Percentiles rank a stretch among this genome's conserved stretches.
Evolutionary conservation across 2,797 vertebrate species (phyloP).

Genomic region (Ptychobarbus kaznakovi): DNA sequence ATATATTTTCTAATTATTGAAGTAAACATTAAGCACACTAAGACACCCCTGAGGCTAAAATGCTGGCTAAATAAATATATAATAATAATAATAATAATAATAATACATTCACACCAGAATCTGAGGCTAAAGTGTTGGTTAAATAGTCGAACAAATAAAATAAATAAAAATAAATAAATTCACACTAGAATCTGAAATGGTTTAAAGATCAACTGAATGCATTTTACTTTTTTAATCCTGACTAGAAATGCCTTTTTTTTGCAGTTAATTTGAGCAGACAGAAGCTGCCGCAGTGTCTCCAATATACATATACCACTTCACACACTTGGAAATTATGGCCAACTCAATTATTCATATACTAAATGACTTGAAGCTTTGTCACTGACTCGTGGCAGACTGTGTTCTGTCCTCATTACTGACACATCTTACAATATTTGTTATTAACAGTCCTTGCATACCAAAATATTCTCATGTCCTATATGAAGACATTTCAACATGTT

Average conservation of each 20-base stretch:
- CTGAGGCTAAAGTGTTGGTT: not conserved
- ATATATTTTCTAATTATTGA: not conserved
- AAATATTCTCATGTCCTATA: constrained; percentile 2
- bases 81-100: not conserved
- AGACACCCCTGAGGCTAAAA: not conserved
- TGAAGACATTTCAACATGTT: not conserved
- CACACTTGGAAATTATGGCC: constrained; percentile 24
- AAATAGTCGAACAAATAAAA: not conserved
- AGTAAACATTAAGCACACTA: not conserved
- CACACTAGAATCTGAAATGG: not conserved
- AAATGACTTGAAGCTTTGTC: constrained; percentile 18
- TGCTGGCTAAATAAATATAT: not conserved
- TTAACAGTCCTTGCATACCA: constrained; percentile 22
- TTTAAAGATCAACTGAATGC: not conserved
- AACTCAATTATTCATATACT: constrained; percentile 50
- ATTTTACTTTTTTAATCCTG: not conserved
- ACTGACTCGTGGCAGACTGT: constrained; percentile 18
- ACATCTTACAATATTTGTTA: constrained; percentile 9
- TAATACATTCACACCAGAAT: not conserved
- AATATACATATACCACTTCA: constrained; percentile 5
- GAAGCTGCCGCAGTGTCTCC: not conserved
- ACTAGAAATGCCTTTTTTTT: not conserved
- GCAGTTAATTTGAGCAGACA: not conserved
- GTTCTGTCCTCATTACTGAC: constrained; percentile 5
- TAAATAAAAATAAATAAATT: not conserved